Evolutionary conservation across 2,888 invertebrate species (phyloP).

Genomic region (Drosophila anceps): DNA sequence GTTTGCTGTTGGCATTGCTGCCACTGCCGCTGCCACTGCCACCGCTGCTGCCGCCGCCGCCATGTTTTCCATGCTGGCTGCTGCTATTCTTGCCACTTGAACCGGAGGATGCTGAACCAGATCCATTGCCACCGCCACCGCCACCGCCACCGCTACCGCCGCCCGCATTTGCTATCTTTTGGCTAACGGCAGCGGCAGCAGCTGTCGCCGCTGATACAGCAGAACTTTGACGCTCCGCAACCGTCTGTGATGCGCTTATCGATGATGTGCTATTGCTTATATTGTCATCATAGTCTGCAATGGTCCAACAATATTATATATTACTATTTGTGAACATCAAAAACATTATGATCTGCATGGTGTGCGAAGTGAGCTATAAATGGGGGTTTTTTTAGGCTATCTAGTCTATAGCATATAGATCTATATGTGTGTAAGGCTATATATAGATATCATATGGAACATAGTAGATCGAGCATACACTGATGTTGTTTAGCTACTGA

Average conservation of each 20-base stretch:
- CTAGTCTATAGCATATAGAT: neutral
- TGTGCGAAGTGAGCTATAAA: neutral
- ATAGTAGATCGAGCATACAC: neutral
- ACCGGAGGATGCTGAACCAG: constrained; percentile 43
- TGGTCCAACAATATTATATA: neutral
- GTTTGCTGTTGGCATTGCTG: constrained; percentile 41
- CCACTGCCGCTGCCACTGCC: constrained; percentile 5
- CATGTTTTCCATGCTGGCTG: constrained; percentile 47
- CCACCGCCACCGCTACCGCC: constrained; percentile 15
- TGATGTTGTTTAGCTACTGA: too few species aligned
- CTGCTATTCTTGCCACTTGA: constrained; percentile 17
- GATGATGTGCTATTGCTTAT: constrained; percentile 56
- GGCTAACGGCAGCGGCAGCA: constrained; percentile 75
- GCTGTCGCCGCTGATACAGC: constrained; percentile 73
- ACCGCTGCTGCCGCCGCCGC: constrained; percentile 12
- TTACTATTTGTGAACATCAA: neutral
- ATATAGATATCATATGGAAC: neutral
- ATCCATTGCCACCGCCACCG: constrained; percentile 27
- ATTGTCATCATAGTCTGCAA: constrained; percentile 83
- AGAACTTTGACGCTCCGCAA: constrained; percentile 69
- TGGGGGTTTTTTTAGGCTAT: neutral
- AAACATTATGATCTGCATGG: neutral
- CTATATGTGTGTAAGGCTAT: neutral
- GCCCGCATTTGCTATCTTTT: constrained; percentile 65
- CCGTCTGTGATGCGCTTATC: constrained; percentile 37